Conservation (phyloP, 2,797 vertebrate species). For the Pempheris klunzingeri region DNA sequence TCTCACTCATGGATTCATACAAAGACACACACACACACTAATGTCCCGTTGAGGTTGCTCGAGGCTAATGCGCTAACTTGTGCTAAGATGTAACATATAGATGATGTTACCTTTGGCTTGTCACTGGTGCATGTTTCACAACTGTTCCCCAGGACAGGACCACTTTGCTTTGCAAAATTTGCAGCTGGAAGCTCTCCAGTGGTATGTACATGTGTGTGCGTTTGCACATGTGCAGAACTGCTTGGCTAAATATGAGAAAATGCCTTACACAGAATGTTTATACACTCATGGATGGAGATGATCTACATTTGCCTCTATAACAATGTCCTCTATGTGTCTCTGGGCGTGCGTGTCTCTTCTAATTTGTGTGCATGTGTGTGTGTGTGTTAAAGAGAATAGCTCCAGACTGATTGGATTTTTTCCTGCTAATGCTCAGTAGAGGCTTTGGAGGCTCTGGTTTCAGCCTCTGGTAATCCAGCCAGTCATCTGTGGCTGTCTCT, state of each 20-base stretch:
- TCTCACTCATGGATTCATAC: constrained; percentile 36
- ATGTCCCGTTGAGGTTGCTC: constrained; percentile 52
- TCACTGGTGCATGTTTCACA: constrained; percentile 71
- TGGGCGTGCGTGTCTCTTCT: constrained; percentile 28
- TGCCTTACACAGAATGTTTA: constrained; percentile 40
- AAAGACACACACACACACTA: constrained; percentile 24
- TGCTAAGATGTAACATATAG: constrained; percentile 62
- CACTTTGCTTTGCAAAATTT: constrained; percentile 56
- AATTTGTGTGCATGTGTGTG: constrained; percentile 44
- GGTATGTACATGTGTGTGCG: constrained; percentile 27
- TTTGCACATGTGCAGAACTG: constrained; percentile 33
- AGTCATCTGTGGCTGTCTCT: constrained; percentile 81
- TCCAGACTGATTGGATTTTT: constrained; percentile 83
- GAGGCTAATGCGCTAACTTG: constrained; percentile 65
- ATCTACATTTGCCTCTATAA: constrained; percentile 55
- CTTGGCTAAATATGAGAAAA: constrained; percentile 54
- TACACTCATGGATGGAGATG: constrained; percentile 23
- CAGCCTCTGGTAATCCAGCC: constrained; percentile 80
- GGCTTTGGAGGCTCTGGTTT: constrained; percentile 81
- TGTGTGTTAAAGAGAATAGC: constrained; percentile 71
- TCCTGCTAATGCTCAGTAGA: constrained; percentile 76
- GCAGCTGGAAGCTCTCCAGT: constrained; percentile 62
- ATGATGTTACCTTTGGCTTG: constrained; percentile 77
- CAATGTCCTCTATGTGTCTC: constrained; percentile 67
- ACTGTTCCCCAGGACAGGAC: constrained; percentile 59